Conservation (phyloP, 2,797 vertebrate species). For the Trachops cirrhosus region DNA sequence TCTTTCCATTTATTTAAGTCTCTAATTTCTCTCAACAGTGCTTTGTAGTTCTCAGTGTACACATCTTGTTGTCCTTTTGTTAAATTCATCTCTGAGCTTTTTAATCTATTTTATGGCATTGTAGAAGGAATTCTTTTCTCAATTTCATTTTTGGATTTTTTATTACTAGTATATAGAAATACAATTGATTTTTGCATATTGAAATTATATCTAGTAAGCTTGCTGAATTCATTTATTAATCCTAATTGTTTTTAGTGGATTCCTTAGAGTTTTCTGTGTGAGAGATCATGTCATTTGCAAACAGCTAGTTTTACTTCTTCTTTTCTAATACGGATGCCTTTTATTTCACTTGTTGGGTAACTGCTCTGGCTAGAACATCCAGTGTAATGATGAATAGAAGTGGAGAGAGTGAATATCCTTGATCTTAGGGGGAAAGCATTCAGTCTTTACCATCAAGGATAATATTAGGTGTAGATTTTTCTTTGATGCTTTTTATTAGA, state of each 20-base stretch:
- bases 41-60: conserved; percentile 5
- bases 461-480: not conserved
- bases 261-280: not conserved
- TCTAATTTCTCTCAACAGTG: not conserved
- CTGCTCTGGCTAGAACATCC: not conserved
- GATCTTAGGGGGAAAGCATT: not conserved
- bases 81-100: not conserved
- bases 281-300: not conserved
- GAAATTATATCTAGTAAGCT: not conserved
- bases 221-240: not conserved
- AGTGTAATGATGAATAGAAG: not conserved
- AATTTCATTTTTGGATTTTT: not conserved
- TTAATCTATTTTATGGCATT: not conserved
- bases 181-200: not conserved
- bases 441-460: not conserved
- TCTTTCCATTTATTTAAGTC: not conserved
- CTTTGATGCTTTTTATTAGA: not conserved
- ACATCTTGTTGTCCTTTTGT: not conserved
- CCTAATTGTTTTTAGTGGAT: not conserved
- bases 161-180: not conserved
- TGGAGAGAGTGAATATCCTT: not conserved
- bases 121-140: not conserved
- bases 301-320: not conserved
- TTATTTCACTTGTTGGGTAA: not conserved
- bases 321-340: not conserved